Conservation (phyloP, 2,888 invertebrate species). For the Mellilla xanthometata region DNA sequence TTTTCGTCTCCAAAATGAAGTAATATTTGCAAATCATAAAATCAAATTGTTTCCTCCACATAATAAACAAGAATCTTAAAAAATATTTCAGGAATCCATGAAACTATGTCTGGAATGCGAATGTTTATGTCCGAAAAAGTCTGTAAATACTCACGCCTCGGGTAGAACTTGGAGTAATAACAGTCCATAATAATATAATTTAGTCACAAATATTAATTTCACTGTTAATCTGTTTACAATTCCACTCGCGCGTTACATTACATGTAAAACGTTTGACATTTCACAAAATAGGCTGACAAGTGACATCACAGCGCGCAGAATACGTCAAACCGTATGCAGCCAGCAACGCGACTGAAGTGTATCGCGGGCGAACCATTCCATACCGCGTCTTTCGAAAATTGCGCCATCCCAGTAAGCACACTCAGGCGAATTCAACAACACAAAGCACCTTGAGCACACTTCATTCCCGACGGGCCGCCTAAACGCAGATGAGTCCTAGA, state of each 20-base stretch:
- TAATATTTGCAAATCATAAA: not conserved
- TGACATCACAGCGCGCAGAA: slow-evolving; percentile 80
- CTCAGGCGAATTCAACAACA: slow-evolving; percentile 81
- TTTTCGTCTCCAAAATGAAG: too few relatives aligned
- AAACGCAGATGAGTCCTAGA: slow-evolving; percentile 68
- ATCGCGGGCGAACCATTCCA: slow-evolving; percentile 81
- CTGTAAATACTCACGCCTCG: slow-evolving; percentile 79
- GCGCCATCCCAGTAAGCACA: slow-evolving; percentile 82
- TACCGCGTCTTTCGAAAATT: slow-evolving; percentile 84
- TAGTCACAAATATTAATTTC: slow-evolving; percentile 73
- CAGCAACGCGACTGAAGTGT: slow-evolving; percentile 84
- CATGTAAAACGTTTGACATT: slow-evolving; percentile 78
- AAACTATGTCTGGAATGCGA: slow-evolving; percentile 71
- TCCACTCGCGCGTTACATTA: slow-evolving; percentile 75
- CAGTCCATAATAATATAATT: slow-evolving; percentile 71
- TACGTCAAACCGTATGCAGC: slow-evolving; percentile 83
- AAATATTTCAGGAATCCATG: slow-evolving; percentile 53
- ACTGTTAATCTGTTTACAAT: slow-evolving; percentile 77
- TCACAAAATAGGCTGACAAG: slow-evolving; percentile 79
- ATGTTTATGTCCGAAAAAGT: slow-evolving; percentile 68
- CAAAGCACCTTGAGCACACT: slow-evolving; percentile 80
- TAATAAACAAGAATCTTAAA: slow-evolving; percentile 5
- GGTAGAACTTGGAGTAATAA: slow-evolving; percentile 81
- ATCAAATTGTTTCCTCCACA: too few relatives aligned
- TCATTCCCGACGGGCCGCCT: slow-evolving; percentile 74